Evolutionary conservation across 2,888 invertebrate species (phyloP).

Genomic region (Nephrotoma guestfalica): DNA sequence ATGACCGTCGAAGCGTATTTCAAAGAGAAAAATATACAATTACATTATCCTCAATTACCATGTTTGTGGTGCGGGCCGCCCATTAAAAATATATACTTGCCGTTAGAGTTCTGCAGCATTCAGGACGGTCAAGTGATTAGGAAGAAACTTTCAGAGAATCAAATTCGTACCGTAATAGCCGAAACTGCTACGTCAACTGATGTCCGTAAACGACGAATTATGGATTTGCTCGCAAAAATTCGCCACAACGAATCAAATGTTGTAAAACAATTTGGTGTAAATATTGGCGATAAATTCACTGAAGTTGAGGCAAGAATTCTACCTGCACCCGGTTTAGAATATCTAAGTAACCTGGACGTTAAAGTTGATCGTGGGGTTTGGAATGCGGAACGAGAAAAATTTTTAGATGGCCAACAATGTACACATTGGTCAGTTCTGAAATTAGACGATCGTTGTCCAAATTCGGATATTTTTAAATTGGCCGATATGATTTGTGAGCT

Average conservation of each 20-base stretch:
- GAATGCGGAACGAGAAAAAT: constrained; percentile 25
- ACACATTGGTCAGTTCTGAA: constrained; percentile 34
- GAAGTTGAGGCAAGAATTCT: constrained; percentile 66
- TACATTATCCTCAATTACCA: constrained; percentile 50
- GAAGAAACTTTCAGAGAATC: constrained; percentile 64
- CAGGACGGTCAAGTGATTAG: constrained; percentile 57
- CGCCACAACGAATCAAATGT: constrained; percentile 30
- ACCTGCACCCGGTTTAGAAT: constrained; percentile 56
- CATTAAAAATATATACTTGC: constrained; percentile 59
- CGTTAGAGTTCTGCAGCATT: constrained; percentile 69
- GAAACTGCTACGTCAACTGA: constrained; percentile 70
- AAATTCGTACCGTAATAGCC: constrained; percentile 76
- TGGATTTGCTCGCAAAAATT: constrained; percentile 31
- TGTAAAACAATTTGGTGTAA: constrained; percentile 69
- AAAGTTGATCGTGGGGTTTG: constrained; percentile 19
- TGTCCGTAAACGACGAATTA: constrained; percentile 64
- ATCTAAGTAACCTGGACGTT: constrained; percentile 24
- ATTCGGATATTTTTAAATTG: constrained; percentile 18
- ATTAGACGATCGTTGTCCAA: constrained; percentile 19
- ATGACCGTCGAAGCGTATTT: constrained; percentile 28
- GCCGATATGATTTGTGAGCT: constrained; percentile 20
- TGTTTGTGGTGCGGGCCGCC: constrained; percentile 39
- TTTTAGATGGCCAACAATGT: constrained; percentile 23
- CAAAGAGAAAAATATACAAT: background rate
- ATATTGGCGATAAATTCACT: constrained; percentile 58